phyloP scores from a whole-genome alignment of 2,113 vertebrate genomes.

The Carollia perspicillata region DNA sequence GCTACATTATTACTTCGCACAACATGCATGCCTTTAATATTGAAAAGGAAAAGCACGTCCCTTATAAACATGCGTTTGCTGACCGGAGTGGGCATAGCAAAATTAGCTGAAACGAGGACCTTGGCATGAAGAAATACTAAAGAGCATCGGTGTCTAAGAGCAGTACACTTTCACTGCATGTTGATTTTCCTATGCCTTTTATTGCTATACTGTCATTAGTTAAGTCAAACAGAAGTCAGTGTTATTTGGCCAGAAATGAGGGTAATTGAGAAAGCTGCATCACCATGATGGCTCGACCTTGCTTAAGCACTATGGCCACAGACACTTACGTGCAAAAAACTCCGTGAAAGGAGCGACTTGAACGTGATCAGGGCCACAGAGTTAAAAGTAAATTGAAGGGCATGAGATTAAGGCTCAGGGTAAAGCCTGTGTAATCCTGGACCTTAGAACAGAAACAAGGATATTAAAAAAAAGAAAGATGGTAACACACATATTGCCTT shows the following conservation, averaged over 20 bases:
- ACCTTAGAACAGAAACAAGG: background rate
- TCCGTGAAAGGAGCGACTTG: background rate
- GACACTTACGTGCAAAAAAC: background rate
- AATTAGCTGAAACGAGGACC: background rate
- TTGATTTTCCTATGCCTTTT: background rate
- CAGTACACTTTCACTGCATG: background rate
- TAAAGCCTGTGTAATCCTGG: background rate
- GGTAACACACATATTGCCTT: background rate
- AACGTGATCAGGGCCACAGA: background rate
- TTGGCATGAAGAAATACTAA: background rate
- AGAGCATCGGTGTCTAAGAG: background rate
- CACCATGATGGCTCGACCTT: background rate
- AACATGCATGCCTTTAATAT: background rate
- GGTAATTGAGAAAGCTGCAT: background rate
- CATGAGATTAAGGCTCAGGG: background rate
- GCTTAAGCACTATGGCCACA: background rate
- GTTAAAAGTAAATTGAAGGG: constrained; percentile 12
- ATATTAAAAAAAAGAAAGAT: background rate
- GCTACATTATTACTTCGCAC: background rate
- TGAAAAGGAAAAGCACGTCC: background rate
- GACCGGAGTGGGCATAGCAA: background rate
- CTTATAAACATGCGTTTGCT: background rate
- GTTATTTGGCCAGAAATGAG: background rate
- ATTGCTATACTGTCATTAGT: background rate
- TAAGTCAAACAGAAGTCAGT: background rate